These are phyloP conservation scores for Tethea ocularis DNA, from an alignment of 2,888 invertebrate species.

Conservation along the genomic window DNA sequence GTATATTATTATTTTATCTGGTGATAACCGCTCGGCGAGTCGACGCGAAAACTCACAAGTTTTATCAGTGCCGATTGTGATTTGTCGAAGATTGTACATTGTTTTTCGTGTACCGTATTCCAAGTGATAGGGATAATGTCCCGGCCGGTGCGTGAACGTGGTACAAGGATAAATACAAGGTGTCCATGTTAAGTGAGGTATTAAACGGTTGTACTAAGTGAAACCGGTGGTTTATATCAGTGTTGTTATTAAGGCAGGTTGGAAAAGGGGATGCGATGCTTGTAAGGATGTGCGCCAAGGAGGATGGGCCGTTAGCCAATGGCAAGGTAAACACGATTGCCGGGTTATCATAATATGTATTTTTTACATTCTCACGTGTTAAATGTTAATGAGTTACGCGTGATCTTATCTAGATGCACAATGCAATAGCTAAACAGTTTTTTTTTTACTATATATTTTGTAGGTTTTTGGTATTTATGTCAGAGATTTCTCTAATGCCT, in stretches of 20 bases:
- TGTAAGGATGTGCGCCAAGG: slow-evolving; percentile 60
- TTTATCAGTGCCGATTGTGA: slow-evolving; percentile 11
- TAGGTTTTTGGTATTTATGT: neutral
- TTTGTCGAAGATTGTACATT: slow-evolving; percentile 14
- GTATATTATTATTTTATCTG: slow-evolving; percentile 13
- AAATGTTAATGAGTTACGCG: neutral
- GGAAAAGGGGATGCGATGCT: slow-evolving; percentile 48
- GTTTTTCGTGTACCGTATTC: neutral
- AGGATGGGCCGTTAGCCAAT: slow-evolving; percentile 53
- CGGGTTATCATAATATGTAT: neutral
- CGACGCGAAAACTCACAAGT: neutral
- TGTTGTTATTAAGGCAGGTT: slow-evolving; percentile 39
- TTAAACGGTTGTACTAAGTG: slow-evolving; percentile 7
- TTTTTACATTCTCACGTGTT: neutral
- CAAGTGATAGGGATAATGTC: slow-evolving; percentile 26
- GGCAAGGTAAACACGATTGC: slow-evolving; percentile 54
- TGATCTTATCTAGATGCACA: neutral
- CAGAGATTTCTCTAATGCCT: too few species aligned
- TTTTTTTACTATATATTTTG: neutral
- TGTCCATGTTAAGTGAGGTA: slow-evolving; percentile 53
- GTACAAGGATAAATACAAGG: slow-evolving; percentile 50
- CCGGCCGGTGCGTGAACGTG: slow-evolving; percentile 29
- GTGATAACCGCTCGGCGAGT: neutral
- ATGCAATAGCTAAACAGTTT: neutral
- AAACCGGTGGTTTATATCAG: slow-evolving; percentile 19